Evolutionary conservation across 1,140 invertebrate species (phyloP), one percentile per base, ranked within the genome.

Genomic region (Cotesia vestalis): DNA sequence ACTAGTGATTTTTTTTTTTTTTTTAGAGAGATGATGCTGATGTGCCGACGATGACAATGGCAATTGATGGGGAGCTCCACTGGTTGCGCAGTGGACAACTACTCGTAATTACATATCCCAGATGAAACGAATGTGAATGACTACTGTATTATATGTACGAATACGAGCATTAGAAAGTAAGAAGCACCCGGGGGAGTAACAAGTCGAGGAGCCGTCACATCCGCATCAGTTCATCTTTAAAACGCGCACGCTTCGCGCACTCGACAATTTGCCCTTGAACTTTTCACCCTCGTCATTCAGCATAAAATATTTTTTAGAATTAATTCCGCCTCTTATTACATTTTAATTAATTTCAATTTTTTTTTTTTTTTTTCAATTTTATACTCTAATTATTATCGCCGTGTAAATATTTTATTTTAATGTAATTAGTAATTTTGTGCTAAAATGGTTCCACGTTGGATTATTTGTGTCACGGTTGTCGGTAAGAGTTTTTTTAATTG

Each of bases 141-240:
- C 5, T 6, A 8, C 2, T 46, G 40, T 5, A 46, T 6, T 46
- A 11, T 46, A 46, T 46, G 40, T 46, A 46, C 40, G 76, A 75
- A 27, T 27, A 3, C 60, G 76, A 75, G 77, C 76, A 75, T 75
- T 69, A 69, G 73, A 75, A 75, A 75, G 73, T 75, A 59, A 66
- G 60, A 66, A 63, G 72, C 68, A 71, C 69, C 63, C 53, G 55
- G 46, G 66, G 52, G 68, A 73, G 36, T 59, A 64, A 46, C 63
- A 55, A 60, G 61, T 68, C 66, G 68, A 55, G 46, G 63, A 60
- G 34, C 59, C 40, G 69, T 81, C 75, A 77, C 68, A 75, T 66
- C 63, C 66, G 78, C 79, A 83, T 79, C 82, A 85, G 84, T 85
- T 74, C 71, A 73, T 81, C 77, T 76, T 79, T 79, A 79, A 80